phyloP scores from a whole-genome alignment of 1,140 invertebrate species.

The Drosophila pachea region DNA sequence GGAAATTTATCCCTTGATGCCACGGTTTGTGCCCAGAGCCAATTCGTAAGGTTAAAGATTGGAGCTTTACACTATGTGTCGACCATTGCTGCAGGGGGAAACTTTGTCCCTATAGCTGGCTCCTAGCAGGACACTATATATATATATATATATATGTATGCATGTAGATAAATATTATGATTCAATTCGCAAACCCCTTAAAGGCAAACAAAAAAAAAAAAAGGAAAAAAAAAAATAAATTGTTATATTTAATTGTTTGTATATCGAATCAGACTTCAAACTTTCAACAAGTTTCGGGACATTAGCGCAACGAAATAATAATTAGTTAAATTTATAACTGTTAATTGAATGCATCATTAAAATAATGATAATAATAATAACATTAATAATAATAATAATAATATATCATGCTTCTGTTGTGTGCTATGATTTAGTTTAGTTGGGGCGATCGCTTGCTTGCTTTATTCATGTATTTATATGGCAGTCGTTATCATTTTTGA shows the following conservation, averaged over 20 bases:
- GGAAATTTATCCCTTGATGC: too few relatives aligned
- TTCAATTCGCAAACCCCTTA: conserved; percentile 26
- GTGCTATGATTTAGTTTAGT: conserved; percentile 13
- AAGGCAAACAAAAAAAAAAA: conserved; percentile 12
- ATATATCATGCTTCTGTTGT: not conserved
- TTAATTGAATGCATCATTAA: not conserved
- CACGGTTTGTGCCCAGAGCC: too few relatives aligned
- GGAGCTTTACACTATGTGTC: too few relatives aligned
- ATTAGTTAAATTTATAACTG: not conserved
- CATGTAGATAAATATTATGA: conserved; percentile 16
- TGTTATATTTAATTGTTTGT: conserved; percentile 10
- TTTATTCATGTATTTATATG: conserved; percentile 59
- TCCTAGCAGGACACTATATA: too few relatives aligned
- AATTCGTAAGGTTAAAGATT: too few relatives aligned
- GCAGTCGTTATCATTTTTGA: conserved; percentile 72
- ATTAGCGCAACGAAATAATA: conserved; percentile 32
- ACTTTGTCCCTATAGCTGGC: too few relatives aligned
- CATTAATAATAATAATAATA: not conserved
- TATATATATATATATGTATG: conserved; percentile 54
- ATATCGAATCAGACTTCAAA: conserved; percentile 41
- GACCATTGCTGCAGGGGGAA: too few relatives aligned
- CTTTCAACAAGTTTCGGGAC: conserved; percentile 31
- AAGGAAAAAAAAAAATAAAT: conserved; percentile 1
- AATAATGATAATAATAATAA: not conserved
- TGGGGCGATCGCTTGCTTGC: conserved; percentile 23